These are phyloP conservation scores for Nymphalis urticae DNA, from an alignment of 2,888 invertebrate genomes.

Conservation along the genomic window DNA sequence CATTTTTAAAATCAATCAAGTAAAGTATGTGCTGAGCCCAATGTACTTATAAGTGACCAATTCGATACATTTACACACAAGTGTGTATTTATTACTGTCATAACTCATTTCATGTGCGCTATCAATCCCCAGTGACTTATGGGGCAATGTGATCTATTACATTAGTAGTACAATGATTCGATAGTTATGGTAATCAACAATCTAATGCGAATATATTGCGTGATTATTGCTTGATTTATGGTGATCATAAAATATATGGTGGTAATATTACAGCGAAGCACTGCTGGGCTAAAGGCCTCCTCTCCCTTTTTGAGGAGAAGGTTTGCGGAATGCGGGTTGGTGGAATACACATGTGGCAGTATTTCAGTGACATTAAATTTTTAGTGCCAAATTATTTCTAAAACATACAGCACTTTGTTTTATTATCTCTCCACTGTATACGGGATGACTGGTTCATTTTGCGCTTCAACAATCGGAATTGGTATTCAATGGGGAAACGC, in stretches of 20 bases:
- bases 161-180: conserved; percentile 31
- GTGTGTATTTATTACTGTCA: conserved; percentile 18
- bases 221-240: conserved; percentile 28
- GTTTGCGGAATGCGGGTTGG: too few relatives aligned
- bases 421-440: too few relatives aligned
- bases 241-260: neutral
- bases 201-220: conserved; percentile 34
- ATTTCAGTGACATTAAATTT: too few relatives aligned
- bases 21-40: neutral
- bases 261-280: too few relatives aligned
- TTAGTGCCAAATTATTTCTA: too few relatives aligned
- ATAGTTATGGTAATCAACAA: conserved; percentile 33
- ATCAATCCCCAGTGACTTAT: conserved; percentile 36
- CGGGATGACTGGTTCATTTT: too few relatives aligned
- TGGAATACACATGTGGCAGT: too few relatives aligned
- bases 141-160: conserved; percentile 30
- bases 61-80: conserved; percentile 4
- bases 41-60: neutral
- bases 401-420: too few relatives aligned
- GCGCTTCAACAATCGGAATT: too few relatives aligned
- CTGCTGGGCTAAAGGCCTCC: too few relatives aligned
- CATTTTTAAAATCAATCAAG: neutral
- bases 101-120: conserved; percentile 34
- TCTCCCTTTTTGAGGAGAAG: too few relatives aligned
- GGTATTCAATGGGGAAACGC: too few relatives aligned